Conservation (phyloP, 2,797 vertebrate species). For the Gephyroberyx darwinii region DNA sequence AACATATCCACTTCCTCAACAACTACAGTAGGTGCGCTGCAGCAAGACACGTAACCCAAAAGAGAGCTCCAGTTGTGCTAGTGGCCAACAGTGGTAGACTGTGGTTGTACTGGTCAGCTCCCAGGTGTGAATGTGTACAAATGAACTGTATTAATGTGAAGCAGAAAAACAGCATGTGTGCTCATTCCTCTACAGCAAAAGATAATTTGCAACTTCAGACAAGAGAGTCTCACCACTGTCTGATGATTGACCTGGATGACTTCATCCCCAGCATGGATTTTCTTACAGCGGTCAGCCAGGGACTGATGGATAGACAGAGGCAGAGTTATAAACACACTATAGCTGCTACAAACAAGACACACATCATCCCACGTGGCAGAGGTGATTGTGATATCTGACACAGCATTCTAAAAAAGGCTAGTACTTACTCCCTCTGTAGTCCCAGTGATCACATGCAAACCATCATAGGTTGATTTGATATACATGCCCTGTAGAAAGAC, state of each 20-base stretch:
- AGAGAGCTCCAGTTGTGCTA: background rate
- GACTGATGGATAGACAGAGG: slow-evolving; percentile 82
- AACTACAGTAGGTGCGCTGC: slow-evolving; percentile 24
- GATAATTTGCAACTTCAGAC: slow-evolving; percentile 7
- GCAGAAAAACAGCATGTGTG: background rate
- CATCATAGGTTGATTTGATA: slow-evolving; percentile 99
- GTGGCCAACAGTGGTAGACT: background rate
- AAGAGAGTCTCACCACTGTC: slow-evolving; percentile 91
- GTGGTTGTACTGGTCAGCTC: slow-evolving; percentile 2
- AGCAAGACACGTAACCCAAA: slow-evolving; percentile 10
- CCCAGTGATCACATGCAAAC: slow-evolving; percentile 98
- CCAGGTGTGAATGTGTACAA: background rate
- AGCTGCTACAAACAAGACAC: background rate
- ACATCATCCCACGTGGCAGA: too few relatives aligned
- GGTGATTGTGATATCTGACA: too few relatives aligned
- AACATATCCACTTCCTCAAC: slow-evolving; percentile 23
- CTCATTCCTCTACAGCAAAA: background rate
- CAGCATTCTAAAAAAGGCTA: slow-evolving; percentile 11
- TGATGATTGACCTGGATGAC: slow-evolving; percentile 99
- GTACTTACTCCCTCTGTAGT: slow-evolving; percentile 98
- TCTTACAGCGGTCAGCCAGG: slow-evolving; percentile 98
- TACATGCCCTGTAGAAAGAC: slow-evolving; percentile 92
- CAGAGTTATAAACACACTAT: slow-evolving; percentile 22
- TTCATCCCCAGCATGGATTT: slow-evolving; percentile 99
- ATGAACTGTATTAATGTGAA: slow-evolving; percentile 10